Conservation (phyloP, 2,888 invertebrate species). For the Aelia acuminata region DNA sequence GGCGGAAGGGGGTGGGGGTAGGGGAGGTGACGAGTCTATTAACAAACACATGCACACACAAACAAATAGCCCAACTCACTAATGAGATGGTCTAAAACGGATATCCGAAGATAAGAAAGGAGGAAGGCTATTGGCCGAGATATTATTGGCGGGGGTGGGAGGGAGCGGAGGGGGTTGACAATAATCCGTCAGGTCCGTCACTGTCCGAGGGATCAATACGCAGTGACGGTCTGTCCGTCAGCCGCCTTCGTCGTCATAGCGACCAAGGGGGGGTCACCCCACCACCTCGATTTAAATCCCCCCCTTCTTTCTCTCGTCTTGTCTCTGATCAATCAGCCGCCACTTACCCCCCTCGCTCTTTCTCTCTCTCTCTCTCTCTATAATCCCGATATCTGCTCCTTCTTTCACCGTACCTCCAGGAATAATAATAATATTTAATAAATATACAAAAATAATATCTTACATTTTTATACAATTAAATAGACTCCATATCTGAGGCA, state of each 20-base stretch:
- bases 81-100: not conserved
- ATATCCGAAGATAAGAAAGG: not conserved
- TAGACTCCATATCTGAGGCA: not conserved
- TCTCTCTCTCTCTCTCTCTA: constrained; percentile 66
- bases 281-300: constrained; percentile 60
- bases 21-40: not conserved
- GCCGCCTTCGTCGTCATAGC: constrained; percentile 65
- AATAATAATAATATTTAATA: constrained; percentile 21
- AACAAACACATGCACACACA: not conserved
- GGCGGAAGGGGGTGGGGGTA: not conserved
- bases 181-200: constrained; percentile 66
- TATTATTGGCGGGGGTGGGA: constrained; percentile 37
- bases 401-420: constrained; percentile 62
- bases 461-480: not conserved
- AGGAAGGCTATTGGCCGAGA: not conserved
- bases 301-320: constrained; percentile 56
- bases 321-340: constrained; percentile 47
- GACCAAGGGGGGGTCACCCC: constrained; percentile 63
- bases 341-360: constrained; percentile 59
- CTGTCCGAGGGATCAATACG: constrained; percentile 65
- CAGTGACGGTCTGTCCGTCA: constrained; percentile 64
- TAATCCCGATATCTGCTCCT: constrained; percentile 65
- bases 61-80: not conserved
- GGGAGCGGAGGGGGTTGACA: constrained; percentile 62
- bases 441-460: not conserved